Base-by-base conservation (phyloP, 2,113 vertebrate genomes). In the Brachirus orientalis region DNA sequence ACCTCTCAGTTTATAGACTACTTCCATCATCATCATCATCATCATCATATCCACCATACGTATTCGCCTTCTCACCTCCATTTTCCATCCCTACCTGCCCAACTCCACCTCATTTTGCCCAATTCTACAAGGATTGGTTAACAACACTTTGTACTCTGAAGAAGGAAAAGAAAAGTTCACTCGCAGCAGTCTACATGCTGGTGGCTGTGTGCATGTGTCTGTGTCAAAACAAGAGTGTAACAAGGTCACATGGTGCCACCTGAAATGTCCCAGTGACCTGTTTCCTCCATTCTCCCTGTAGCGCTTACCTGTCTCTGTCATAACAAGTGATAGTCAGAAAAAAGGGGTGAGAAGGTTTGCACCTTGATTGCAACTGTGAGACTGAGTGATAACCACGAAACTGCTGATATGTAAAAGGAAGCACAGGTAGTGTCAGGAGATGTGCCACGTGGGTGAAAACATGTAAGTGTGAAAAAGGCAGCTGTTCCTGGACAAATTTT, bases 11-110 rank as follows among this genome's bases (percentile, higher is more conserved):
- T 65, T 59, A 63, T 45, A 70, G 61, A 75, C 60, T 50, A 54
- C 10, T 54, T 56, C 58, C 59, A 77, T 77, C 81, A 78, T 72
- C 72, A 77, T 63, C n/a, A n/a, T n/a, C n/a, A n/a, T n/a, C n/a
- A n/a, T n/a, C n/a, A 78, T 72, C 72, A 77, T 63, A 70, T 69
- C 63, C 44, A 37, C 47, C 14, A 16, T 14, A 45, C 20, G 36
- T n/a, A 48, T 33, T 69, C n/a, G 37, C 46, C 44, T 40, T 17
- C 43, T 18, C 45, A 13, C 44, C 38, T 8, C 37, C 40, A 14
- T 20, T 44, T 74, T n/a, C 13, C 16, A 16, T 41, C 48, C 22
- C 53, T 54, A 35, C 44, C 8, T 51, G 17, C 63, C 68, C 63
- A 67, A 69, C 28, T 51, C 43, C 3, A 6, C 8, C 53, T 77